Evolutionary conservation across 2,888 invertebrate genomes (phyloP).

Genomic region (Phrixothrix hirtus): DNA sequence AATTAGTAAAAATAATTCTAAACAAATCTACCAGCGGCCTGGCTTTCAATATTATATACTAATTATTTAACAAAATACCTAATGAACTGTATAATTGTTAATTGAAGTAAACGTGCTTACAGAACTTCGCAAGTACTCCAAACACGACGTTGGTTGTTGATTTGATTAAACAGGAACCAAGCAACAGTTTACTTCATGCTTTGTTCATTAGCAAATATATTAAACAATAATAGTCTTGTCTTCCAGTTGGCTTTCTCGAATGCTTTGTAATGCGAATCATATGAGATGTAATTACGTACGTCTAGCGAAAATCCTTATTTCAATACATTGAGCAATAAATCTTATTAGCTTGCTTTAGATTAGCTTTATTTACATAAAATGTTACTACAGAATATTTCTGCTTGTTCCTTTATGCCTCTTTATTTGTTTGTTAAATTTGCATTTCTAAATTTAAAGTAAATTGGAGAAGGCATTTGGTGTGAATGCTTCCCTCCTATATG

Average conservation of each 20-base stretch:
- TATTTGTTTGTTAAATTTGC: too few relatives aligned
- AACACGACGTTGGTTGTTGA: conserved; percentile 22
- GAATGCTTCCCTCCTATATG: too few relatives aligned
- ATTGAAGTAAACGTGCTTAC: conserved; percentile 26
- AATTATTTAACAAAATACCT: conserved; percentile 28
- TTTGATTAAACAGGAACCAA: conserved; percentile 25
- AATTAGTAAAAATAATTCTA: not conserved
- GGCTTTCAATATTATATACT: conserved; percentile 16
- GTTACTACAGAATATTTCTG: too few relatives aligned
- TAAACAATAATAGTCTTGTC: conserved; percentile 7
- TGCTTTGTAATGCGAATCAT: conserved; percentile 6
- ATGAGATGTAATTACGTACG: too few relatives aligned
- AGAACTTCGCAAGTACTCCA: conserved; percentile 20
- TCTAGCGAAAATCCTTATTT: too few relatives aligned
- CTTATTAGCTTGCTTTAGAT: too few relatives aligned
- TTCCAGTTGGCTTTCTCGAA: conserved; percentile 4
- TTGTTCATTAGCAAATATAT: conserved; percentile 15
- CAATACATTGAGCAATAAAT: too few relatives aligned
- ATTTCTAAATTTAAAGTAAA: too few relatives aligned
- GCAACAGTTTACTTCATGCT: conserved; percentile 22
- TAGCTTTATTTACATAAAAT: too few relatives aligned
- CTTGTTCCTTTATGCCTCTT: too few relatives aligned
- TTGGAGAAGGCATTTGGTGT: too few relatives aligned
- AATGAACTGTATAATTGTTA: conserved; percentile 26
- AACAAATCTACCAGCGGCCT: not conserved